phyloP scores from a whole-genome alignment of 2,113 vertebrate genomes.

The Archilochus colubris region DNA sequence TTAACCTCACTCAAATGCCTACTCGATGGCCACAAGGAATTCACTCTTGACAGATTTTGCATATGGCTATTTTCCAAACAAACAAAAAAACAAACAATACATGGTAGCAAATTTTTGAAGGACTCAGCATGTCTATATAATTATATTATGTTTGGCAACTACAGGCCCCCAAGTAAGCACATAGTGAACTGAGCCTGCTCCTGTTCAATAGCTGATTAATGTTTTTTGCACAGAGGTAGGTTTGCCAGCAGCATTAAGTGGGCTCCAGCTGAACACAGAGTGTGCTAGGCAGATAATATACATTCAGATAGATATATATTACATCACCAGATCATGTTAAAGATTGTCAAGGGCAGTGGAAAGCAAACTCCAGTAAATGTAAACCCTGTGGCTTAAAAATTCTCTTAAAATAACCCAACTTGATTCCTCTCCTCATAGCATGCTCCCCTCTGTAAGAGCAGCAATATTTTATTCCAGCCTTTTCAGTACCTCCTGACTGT shows the following conservation, averaged over 20 bases:
- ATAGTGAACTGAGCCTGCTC: slow-evolving; percentile 1
- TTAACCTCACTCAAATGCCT: not conserved
- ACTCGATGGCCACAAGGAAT: not conserved
- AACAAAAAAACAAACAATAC: not conserved
- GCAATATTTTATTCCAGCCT: not conserved
- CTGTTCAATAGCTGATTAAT: not conserved
- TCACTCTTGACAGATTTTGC: not conserved
- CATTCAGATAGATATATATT: not conserved
- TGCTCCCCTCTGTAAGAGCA: not conserved
- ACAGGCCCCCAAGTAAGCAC: not conserved
- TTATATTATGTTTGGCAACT: not conserved
- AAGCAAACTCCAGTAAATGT: not conserved
- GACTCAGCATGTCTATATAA: not conserved
- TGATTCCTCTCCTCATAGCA: not conserved
- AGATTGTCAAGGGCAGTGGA: not conserved
- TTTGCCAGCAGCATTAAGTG: slow-evolving; percentile 23
- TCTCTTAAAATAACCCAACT: not conserved
- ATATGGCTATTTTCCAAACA: not conserved
- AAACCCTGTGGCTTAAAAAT: not conserved
- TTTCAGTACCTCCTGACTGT: not conserved
- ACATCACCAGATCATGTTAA: not conserved
- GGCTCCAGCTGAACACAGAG: not conserved
- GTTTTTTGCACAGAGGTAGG: slow-evolving; percentile 26
- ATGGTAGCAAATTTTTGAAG: not conserved
- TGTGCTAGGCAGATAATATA: not conserved